A percentile compares a stretch with the other conserved stretches of the same genome.
Evolutionary conservation across 2,797 vertebrate genomes (phyloP).

Genomic region (Tarsius wallacei): DNA sequence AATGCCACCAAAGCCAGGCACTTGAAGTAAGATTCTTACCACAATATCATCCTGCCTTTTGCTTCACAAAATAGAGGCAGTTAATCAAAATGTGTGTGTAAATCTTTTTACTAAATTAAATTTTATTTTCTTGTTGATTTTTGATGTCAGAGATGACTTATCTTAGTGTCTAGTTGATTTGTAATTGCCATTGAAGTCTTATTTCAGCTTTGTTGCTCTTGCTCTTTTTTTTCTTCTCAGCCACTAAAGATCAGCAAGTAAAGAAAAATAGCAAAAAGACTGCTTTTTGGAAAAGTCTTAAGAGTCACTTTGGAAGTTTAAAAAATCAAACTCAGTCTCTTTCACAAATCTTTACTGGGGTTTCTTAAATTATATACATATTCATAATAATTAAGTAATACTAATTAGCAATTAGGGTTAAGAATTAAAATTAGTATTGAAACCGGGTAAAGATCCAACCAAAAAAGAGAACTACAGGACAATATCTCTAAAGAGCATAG

Average conservation of each 20-base stretch:
- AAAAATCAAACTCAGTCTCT: neutral
- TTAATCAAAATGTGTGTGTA: neutral
- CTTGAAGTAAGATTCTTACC: neutral
- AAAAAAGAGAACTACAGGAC: no score
- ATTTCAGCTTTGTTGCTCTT: neutral
- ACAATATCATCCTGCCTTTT: neutral
- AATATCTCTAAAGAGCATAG: no score
- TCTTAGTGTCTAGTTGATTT: accelerated
- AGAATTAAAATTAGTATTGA: no score
- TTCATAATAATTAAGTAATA: neutral
- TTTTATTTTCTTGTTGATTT: neutral
- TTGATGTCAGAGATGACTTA: neutral
- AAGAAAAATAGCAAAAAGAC: no score
- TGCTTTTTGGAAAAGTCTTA: neutral
- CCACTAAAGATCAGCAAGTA: neutral
- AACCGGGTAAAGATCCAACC: no score
- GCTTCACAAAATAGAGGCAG: neutral
- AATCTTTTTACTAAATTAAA: neutral
- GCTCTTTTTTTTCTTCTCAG: neutral
- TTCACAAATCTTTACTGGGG: neutral
- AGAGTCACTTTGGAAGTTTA: neutral
- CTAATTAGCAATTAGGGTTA: neutral
- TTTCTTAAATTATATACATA: neutral
- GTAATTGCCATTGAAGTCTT: accelerated
- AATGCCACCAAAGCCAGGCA: accelerated